Conservation (phyloP, 1,140 invertebrate species). For the Listronotus oregonensis region DNA sequence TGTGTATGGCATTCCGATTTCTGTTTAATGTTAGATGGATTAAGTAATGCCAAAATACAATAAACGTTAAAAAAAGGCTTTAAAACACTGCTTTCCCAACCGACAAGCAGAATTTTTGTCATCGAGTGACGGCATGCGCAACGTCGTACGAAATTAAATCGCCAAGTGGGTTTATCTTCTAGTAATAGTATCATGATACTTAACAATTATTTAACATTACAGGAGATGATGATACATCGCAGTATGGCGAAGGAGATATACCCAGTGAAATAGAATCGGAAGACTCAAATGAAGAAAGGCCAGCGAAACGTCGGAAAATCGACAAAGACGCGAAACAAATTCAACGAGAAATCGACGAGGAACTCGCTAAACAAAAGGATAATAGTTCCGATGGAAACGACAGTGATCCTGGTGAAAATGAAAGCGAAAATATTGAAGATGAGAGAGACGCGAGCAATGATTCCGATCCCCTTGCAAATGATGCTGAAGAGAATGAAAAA, state of each 20-base stretch:
- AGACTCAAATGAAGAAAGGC: slow-evolving; percentile 31
- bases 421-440: slow-evolving; percentile 18
- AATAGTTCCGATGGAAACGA: slow-evolving; percentile 18
- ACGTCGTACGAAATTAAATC: no score
- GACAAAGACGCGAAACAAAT: slow-evolving; percentile 28
- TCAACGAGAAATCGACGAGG: slow-evolving; percentile 16
- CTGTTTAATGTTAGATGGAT: no score
- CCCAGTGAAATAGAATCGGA: slow-evolving; percentile 37
- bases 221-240: slow-evolving; percentile 20
- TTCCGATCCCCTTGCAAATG: slow-evolving; percentile 13
- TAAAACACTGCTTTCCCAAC: no score
- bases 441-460: slow-evolving; percentile 20
- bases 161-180: no score
- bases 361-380: slow-evolving; percentile 4
- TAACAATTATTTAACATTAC: no score
- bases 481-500: slow-evolving; percentile 22
- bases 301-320: slow-evolving; percentile 35
- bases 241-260: slow-evolving; percentile 10
- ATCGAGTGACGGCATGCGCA: no score
- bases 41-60: no score
- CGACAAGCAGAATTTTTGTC: no score
- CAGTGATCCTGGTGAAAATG: slow-evolving; percentile 11
- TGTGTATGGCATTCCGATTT: no score
- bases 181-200: no score
- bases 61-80: no score